These are phyloP conservation scores for Mixornis gularis DNA, from an alignment of 2,113 vertebrate species.

Conservation along the genomic window DNA sequence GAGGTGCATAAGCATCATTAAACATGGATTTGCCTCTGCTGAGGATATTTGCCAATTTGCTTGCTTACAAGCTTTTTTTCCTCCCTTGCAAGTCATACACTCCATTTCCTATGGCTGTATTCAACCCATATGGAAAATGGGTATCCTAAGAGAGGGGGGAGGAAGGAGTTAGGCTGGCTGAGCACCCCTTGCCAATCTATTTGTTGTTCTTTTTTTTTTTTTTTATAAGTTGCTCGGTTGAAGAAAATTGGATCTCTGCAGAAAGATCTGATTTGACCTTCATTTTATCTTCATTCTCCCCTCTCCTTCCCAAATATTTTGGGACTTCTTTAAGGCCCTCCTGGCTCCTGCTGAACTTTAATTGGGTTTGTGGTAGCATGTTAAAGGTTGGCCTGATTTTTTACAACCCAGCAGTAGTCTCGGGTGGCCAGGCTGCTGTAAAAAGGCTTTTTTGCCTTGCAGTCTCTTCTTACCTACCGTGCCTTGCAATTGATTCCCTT, in stretches of 20 bases:
- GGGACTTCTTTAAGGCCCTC: constrained; percentile 34
- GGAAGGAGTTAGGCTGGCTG: constrained; percentile 26
- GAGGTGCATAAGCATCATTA: constrained; percentile 25
- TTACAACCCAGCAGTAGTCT: constrained; percentile 41
- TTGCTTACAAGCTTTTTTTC: not conserved
- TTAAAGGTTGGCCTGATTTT: constrained; percentile 60
- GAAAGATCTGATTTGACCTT: constrained; percentile 54
- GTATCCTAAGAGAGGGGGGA: not conserved
- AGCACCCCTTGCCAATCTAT: not conserved
- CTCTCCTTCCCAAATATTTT: constrained; percentile 38
- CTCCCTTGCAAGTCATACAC: not conserved
- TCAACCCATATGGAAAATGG: constrained; percentile 19
- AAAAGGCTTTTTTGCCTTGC: constrained; percentile 48
- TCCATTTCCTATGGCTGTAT: not conserved
- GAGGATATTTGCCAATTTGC: not conserved
- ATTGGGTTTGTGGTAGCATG: constrained; percentile 51
- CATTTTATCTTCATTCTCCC: constrained; percentile 48
- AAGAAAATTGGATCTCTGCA: constrained; percentile 33
- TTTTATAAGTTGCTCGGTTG: constrained; percentile 13
- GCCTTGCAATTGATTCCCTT: constrained; percentile 54
- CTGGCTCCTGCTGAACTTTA: constrained; percentile 44
- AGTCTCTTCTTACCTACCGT: constrained; percentile 26
- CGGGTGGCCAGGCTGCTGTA: constrained; percentile 30
- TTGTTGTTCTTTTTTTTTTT: not conserved
- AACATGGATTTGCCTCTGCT: not conserved